A percentile compares a stretch with the other conserved stretches of the same genome.
phyloP scores from a whole-genome alignment of 1,140 invertebrate species.

The Lepidurus packardi region DNA sequence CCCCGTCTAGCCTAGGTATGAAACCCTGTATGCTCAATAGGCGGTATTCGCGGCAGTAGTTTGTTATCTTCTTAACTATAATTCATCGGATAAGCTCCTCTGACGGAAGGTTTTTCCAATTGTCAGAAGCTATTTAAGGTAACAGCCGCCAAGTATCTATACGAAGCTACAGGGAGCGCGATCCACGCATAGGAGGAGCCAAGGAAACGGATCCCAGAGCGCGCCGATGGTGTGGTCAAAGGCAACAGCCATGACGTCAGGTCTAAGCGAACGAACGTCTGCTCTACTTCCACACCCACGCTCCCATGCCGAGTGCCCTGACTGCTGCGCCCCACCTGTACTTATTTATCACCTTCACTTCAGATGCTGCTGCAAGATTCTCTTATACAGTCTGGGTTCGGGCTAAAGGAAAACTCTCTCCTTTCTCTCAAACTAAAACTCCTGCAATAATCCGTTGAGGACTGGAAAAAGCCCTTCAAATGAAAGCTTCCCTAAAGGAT shows the following conservation, averaged over 20 bases:
- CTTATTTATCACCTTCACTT: constrained; percentile 22
- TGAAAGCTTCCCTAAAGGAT: no score
- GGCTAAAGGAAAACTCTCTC: neutral
- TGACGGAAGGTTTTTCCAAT: no score
- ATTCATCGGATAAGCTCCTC: no score
- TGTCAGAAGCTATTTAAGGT: no score
- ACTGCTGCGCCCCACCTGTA: constrained; percentile 17
- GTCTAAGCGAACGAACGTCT: constrained; percentile 1
- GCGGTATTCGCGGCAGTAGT: no score
- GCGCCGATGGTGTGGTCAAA: neutral
- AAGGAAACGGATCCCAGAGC: neutral
- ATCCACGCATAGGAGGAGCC: neutral
- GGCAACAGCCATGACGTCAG: neutral
- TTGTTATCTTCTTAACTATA: no score
- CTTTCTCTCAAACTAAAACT: neutral
- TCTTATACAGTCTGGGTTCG: neutral
- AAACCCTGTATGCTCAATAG: no score
- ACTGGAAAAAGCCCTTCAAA: no score
- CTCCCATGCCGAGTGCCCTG: neutral
- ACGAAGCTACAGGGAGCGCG: no score
- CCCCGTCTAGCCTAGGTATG: no score
- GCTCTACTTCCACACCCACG: constrained; percentile 13
- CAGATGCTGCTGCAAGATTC: constrained; percentile 6
- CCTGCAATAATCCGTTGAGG: neutral
- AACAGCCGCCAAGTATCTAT: no score